These are phyloP conservation scores for Artemia franciscana DNA, from an alignment of 1,140 invertebrate genomes.

Conservation along the genomic window DNA sequence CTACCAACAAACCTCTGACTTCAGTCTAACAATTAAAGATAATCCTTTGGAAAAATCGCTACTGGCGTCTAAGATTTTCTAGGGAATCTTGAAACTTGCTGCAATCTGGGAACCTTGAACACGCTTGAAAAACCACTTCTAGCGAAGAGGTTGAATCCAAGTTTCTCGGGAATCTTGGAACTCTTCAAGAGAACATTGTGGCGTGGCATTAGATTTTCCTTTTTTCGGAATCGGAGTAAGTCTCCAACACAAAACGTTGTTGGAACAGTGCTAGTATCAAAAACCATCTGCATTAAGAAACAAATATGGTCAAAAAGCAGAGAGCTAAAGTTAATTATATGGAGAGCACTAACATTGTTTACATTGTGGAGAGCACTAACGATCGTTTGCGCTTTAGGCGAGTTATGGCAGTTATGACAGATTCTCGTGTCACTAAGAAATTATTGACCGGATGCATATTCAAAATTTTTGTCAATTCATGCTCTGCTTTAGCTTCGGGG, in stretches of 20 bases:
- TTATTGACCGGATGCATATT: neutral
- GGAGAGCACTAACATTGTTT: neutral
- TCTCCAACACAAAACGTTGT: neutral
- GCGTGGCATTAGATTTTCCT: neutral
- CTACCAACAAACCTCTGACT: too few species aligned
- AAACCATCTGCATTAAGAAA: neutral
- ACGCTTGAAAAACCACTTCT: too few species aligned
- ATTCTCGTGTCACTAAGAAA: neutral
- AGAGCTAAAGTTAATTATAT: neutral
- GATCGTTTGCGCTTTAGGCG: neutral
- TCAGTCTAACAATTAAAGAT: too few species aligned
- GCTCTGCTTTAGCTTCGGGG: too few species aligned
- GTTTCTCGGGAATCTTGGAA: too few species aligned
- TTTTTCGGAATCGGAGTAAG: neutral
- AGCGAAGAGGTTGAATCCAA: too few species aligned
- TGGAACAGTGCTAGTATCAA: neutral
- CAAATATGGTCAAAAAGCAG: neutral
- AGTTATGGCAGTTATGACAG: neutral
- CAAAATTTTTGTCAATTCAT: neutral
- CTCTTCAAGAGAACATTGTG: neutral
- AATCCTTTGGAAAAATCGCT: too few species aligned
- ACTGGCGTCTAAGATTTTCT: too few species aligned
- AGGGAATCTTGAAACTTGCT: too few species aligned
- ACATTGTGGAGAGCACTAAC: too few species aligned
- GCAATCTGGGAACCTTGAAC: too few species aligned